Evolutionary conservation across 2,888 invertebrate species (phyloP), one percentile per base, ranked within the genome.

Genomic region (Parnassius mnemosyne): DNA sequence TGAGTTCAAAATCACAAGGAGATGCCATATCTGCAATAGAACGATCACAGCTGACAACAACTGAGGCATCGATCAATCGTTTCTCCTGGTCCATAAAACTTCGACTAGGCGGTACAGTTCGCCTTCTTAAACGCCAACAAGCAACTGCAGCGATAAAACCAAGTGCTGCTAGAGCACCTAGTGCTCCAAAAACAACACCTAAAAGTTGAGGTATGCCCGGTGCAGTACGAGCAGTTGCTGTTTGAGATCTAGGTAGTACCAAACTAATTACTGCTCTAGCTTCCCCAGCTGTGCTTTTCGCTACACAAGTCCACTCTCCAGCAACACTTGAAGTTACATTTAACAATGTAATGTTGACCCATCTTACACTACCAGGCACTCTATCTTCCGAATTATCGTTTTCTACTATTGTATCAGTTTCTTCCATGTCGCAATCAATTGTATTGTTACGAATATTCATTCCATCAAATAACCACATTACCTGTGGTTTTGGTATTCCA

Each of bases 1-100:
- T 83, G 78, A 93, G 65, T 84, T 91, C 90, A 59, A 91, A 90
- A 69, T 90, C 85, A 70, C 91, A 93, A 34, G 79, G 93, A 73
- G 77, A 94, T 58, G 77, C 94, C 89, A 94, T 89, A 66, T 94
- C 94, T 9, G 95, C 93, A 64, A 95, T 95, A 20, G 94, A 93
- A 54, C 94, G 92, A 65, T 94, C 94, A 71, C 94, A 94, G 72
- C 94, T 94, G 52, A 92, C 84, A 11, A 91, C 83, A 76, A 93
- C 74, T 85, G 96, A 96, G 42, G 96, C 94, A 73, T 97, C 96
- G 68, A 97, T 92, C 57, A 97, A 88, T 75, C 96, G 95, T 84
- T 97, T 97, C 77, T 97, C 97, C 87, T 97, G 97, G 77, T 97
- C 97, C 60, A 95, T 96, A 78, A 96, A 96, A 81, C 96, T 96